These are phyloP conservation scores for Paraescarpia echinospica DNA, from an alignment of 1,140 invertebrate species.

Conservation along the genomic window DNA sequence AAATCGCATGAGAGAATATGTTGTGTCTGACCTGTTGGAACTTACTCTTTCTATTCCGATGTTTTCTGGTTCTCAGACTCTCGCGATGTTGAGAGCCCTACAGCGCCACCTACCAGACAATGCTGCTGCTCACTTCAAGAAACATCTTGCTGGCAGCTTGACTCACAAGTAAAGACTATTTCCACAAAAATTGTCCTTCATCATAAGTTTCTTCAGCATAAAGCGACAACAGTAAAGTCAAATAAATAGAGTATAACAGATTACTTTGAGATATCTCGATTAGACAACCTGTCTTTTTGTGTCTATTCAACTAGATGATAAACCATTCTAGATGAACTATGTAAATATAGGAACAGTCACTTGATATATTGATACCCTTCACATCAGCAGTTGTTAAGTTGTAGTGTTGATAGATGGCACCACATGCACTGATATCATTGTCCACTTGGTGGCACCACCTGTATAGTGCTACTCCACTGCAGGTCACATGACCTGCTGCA, in stretches of 20 bases:
- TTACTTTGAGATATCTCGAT: too few relatives aligned
- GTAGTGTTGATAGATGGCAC: too few relatives aligned
- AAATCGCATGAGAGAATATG: too few relatives aligned
- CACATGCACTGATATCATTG: too few relatives aligned
- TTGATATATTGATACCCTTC: too few relatives aligned
- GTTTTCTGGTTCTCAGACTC: background rate
- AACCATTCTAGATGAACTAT: too few relatives aligned
- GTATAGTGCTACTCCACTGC: background rate
- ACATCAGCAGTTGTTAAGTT: too few relatives aligned
- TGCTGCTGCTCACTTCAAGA: background rate
- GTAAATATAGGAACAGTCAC: too few relatives aligned
- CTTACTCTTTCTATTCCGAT: background rate
- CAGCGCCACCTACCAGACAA: background rate
- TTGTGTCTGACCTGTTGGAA: too few relatives aligned
- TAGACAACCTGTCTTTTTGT: too few relatives aligned
- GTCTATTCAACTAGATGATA: too few relatives aligned
- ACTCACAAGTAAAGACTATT: background rate
- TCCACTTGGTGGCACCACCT: too few relatives aligned
- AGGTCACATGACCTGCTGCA: constrained; percentile 1
- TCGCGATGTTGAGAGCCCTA: background rate
- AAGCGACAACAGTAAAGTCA: background rate
- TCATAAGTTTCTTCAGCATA: background rate
- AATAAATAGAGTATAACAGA: background rate
- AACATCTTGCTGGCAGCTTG: background rate
- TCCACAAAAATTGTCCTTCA: background rate